These are phyloP conservation scores for Alces alces DNA, from an alignment of 2,113 vertebrate genomes.

Conservation along the genomic window DNA sequence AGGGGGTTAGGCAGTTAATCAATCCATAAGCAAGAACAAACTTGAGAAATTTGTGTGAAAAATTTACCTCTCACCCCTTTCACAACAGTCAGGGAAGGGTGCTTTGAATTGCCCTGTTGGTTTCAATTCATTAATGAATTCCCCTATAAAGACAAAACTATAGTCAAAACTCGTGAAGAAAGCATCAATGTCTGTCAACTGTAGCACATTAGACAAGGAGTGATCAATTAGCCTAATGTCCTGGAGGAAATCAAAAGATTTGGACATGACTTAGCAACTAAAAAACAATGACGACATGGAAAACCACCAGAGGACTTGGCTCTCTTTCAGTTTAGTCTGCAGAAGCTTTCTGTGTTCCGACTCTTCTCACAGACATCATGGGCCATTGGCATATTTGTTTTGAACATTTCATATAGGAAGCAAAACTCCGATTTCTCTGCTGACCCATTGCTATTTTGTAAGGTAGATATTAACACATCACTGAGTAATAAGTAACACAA, in stretches of 20 bases:
- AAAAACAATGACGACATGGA: rapidly evolving
- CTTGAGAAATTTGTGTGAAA: neutral
- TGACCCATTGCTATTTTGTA: neutral
- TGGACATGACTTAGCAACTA: neutral
- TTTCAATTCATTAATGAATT: neutral
- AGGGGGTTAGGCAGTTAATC: neutral
- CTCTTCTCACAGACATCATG: neutral
- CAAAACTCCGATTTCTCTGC: neutral
- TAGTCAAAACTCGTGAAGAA: neutral
- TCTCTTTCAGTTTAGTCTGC: neutral
- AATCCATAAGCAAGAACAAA: neutral
- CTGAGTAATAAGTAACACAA: conserved; percentile 2
- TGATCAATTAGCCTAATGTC: neutral
- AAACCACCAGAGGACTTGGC: neutral
- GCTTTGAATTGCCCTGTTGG: neutral
- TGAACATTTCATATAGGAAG: neutral
- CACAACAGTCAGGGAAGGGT: neutral
- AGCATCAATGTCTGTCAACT: neutral
- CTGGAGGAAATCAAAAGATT: neutral
- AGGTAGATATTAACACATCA: neutral
- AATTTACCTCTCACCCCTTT: neutral
- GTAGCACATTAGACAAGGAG: neutral
- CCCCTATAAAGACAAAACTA: neutral
- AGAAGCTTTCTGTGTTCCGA: neutral
- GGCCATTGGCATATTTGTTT: neutral